A percentile compares a stretch with the other conserved stretches of the same genome.
These are phyloP conservation scores for Heterocephalus glaber DNA, from an alignment of 2,113 vertebrate genomes.

Conservation along the genomic window DNA sequence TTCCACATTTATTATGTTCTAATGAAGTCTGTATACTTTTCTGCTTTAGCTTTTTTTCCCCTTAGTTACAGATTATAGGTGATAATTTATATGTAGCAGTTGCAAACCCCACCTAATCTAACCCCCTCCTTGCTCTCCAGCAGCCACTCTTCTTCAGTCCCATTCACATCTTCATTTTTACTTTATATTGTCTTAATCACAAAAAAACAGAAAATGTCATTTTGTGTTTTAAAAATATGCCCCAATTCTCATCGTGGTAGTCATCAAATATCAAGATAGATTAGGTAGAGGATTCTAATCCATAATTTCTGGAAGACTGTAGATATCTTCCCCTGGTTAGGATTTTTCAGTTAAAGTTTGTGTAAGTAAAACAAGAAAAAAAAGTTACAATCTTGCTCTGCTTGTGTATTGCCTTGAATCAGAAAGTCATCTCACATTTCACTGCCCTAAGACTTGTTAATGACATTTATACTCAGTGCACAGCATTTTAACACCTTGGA, in stretches of 20 bases:
- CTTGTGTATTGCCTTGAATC: background rate
- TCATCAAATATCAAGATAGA: background rate
- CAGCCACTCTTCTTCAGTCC: background rate
- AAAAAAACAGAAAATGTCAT: background rate
- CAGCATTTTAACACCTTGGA: conserved; percentile 37
- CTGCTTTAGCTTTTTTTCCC: background rate
- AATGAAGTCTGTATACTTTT: background rate
- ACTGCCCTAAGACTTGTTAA: conserved; percentile 23
- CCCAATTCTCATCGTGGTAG: conserved; percentile 46
- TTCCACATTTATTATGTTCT: conserved; percentile 3
- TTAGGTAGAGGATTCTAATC: conserved; percentile 26
- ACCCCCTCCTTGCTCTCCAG: background rate
- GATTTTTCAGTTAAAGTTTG: background rate
- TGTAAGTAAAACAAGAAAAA: background rate
- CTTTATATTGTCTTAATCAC: background rate
- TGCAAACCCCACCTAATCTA: background rate
- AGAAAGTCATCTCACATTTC: conserved; percentile 31
- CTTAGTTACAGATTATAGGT: background rate
- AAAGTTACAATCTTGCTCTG: conserved; percentile 8
- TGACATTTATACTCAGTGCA: conserved; percentile 6
- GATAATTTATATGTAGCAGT: background rate
- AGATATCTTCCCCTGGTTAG: background rate
- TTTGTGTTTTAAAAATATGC: conserved; percentile 23
- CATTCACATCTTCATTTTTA: background rate
- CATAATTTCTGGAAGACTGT: conserved; percentile 35